Base-by-base conservation (phyloP, 1,140 invertebrate genomes). In the Neotoxoptera formosana region DNA sequence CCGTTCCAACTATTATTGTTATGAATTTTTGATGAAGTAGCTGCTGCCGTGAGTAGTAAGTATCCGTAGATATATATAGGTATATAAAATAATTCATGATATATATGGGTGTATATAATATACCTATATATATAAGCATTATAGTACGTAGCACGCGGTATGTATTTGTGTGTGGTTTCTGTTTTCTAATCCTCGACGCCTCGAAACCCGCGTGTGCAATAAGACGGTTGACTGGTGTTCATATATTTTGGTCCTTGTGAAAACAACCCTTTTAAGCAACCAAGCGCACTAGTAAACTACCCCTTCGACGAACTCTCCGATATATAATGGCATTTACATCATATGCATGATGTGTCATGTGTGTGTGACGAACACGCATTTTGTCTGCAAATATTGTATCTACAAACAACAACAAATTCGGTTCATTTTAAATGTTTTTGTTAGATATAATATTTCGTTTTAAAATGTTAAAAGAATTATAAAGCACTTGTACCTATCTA, bases 221-320 rank as follows among this genome's bases (percentile, higher is more conserved):
- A 41, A 7, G 51, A 56, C 51, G 48, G 48, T 89, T 36, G 89
- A 90, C 89, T 45, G 53, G 53, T 45, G 48, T 45, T 60, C 30
- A 56, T 36, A 56, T 36, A 41, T 30, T 90, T 60, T 45, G 89
- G 36, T 67, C 25, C 14, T 67, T 45, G 89, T 90, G 41, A 90
- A 90, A 90, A 90, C 89, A 90, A 90, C 89, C 89, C 89, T 90
- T 90, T 90, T 56, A 90, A 45, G 88, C 51, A 14, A 60, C 51
- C 53, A 56, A 60, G 51, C 51, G 47, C 7, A n/a, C 30, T n/a
- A n/a, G n/a, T n/a, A 48, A 47, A 36, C 86, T n/a, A 20, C 47
- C 14, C 47, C n/a, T 30, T 45, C 51, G 20, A 53, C 51, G 20
- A 53, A 53, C 51, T 53, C 51, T 20, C 51, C 7, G 51, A 53